phyloP scores from a whole-genome alignment of 1,140 invertebrate genomes.

The Magallana ariakensis region DNA sequence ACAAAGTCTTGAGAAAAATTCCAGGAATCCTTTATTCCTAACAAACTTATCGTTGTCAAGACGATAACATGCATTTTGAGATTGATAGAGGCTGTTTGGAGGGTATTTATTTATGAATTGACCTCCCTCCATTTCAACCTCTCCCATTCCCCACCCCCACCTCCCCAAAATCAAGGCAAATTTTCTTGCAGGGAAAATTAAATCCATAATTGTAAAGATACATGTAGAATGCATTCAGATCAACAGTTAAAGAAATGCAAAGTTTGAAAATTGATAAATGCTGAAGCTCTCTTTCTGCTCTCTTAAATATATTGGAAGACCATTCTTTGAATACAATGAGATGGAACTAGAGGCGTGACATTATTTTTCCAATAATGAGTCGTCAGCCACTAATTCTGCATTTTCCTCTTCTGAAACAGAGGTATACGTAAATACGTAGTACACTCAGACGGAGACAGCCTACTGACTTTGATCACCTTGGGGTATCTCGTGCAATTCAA shows the following conservation, averaged over 20 bases:
- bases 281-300: background rate
- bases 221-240: too few relatives aligned
- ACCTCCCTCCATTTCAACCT: too few relatives aligned
- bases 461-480: slow-evolving; percentile 28
- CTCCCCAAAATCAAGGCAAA: too few relatives aligned
- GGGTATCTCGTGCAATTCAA: slow-evolving; percentile 29
- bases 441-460: background rate
- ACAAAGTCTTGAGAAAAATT: background rate
- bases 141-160: too few relatives aligned
- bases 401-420: background rate
- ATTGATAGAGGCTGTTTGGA: background rate
- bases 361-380: slow-evolving; percentile 36
- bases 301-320: slow-evolving; percentile 17
- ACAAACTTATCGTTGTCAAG: background rate
- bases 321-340: background rate
- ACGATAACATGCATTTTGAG: background rate
- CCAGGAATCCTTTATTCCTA: background rate
- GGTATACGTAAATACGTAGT: background rate
- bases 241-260: too few relatives aligned
- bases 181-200: too few relatives aligned
- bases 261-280: too few relatives aligned
- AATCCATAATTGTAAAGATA: too few relatives aligned
- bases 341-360: slow-evolving; percentile 9
- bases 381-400: background rate
- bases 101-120: too few relatives aligned